Evolutionary conservation across 2,797 vertebrate species (phyloP), one percentile per base, ranked within the genome.

Genomic region (Lithobates sylvaticus): DNA sequence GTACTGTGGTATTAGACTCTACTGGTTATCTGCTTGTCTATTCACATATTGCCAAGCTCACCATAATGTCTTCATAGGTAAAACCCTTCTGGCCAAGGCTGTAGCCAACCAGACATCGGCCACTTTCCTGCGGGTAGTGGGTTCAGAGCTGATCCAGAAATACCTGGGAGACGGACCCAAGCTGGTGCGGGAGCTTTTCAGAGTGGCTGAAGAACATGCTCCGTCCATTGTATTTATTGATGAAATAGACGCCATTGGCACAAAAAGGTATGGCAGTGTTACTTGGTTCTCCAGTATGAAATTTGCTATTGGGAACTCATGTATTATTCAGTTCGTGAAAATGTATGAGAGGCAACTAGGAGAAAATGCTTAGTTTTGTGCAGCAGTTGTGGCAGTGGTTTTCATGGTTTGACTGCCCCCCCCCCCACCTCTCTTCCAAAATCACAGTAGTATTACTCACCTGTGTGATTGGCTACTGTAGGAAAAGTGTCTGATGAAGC

Each of bases 41-140:
- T 47, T 3, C 13, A 47, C 10, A 47, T 47, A 47, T 13, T 47
- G 44, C 12, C 44, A 47, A 12, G 12, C 44, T 47, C 44, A 47
- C 12, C 13, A 47, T 12, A 47, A 90, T 87, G 61, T 16, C 32
- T 81, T 32, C 64, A 2, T 86, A 99, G 98, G 98, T 84, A 99
- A 99, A 94, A 99, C 98, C 0, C 93, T 99, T 42, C 90, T 99
- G 0, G 97, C 98, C 87, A 99, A 99, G 94, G 98, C 98, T 0
- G 98, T 99, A 82, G 98, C 98, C 86, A 99, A 99, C 93, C 98
- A 99, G 85, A 99, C 98, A 0, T 99, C 98, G 0, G 98, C 97
- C 18, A 99, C 97, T 2, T 99, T 99, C 94, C 91, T 99, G 91
- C 91, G 98, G 0, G 98, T 99, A 71, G 98, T 99, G 15, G 98